These are phyloP conservation scores for Datnioides undecimradiatus DNA, from an alignment of 2,113 vertebrate genomes.

Conservation along the genomic window DNA sequence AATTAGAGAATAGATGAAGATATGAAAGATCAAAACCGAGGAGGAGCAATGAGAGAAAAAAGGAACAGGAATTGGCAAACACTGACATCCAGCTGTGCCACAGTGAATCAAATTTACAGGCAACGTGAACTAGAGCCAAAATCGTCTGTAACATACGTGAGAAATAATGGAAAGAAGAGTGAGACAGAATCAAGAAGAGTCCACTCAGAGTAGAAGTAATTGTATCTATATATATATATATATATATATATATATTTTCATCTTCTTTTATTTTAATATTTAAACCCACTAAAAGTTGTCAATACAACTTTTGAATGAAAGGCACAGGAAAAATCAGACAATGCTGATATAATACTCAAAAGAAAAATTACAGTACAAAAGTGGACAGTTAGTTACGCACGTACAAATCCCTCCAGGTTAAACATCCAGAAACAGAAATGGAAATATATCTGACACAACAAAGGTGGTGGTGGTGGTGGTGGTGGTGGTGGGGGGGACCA, in stretches of 20 bases:
- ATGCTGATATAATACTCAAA: slow-evolving; percentile 94
- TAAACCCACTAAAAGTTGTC: slow-evolving; percentile 97
- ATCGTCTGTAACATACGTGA: slow-evolving; percentile 12
- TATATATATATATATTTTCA: slow-evolving; percentile 76
- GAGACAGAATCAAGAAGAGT: slow-evolving; percentile 67
- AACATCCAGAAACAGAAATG: slow-evolving; percentile 75
- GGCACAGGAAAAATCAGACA: slow-evolving; percentile 99
- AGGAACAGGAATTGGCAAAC: slow-evolving; percentile 57
- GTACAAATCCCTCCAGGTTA: slow-evolving; percentile 87
- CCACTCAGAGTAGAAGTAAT: slow-evolving; percentile 65
- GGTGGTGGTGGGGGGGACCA: slow-evolving; percentile 75
- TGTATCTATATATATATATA: slow-evolving; percentile 60
- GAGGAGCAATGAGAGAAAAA: slow-evolving; percentile 42
- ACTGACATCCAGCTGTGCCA: slow-evolving; percentile 64
- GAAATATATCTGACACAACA: slow-evolving; percentile 81
- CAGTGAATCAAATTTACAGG: slow-evolving; percentile 53
- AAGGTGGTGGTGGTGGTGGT: slow-evolving; percentile 71
- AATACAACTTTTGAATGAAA: slow-evolving; percentile 96
- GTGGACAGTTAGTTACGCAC: slow-evolving; percentile 92
- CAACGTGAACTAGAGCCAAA: slow-evolving; percentile 41
- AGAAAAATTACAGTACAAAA: slow-evolving; percentile 95
- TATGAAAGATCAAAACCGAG: slow-evolving; percentile 66
- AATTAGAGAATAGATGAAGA: slow-evolving; percentile 65
- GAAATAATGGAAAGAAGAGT: slow-evolving; percentile 41
- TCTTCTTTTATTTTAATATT: slow-evolving; percentile 92